Evolutionary conservation across 2,113 vertebrate genomes (phyloP), one percentile per base, ranked within the genome.

Genomic region (Lampris megalopsis): DNA sequence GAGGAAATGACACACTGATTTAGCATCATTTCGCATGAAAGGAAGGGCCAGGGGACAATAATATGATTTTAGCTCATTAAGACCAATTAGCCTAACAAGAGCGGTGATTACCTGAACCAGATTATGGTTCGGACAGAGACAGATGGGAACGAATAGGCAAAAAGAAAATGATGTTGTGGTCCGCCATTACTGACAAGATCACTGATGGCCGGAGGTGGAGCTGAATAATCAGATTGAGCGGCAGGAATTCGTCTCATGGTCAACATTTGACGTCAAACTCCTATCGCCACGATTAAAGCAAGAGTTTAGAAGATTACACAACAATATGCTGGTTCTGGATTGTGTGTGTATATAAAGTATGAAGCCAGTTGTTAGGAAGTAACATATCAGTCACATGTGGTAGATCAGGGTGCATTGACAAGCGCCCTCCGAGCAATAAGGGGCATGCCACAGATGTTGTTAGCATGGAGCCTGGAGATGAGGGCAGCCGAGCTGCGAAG

Each of bases 381-480:
- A 1, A 6, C 54, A 49, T 38, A 9, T 11, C 3, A 73, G 85
- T 82, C 82, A 59, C 87, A 89, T 83, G 77, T 86, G 87, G 63
- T 80, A 61, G n/a, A 24, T 77, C 48, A 38, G 41, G 38, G 62
- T 42, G 63, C 35, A 38, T 59, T 35, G 54, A 84, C 71, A 7
- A 53, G 9, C 10, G 24, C 77, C 71, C 7, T 9, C 65, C 65
- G 75, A 82, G 81, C 62, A 74, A 62, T 56, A 1, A 36, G 80
- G 24, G 61, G 71, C 69, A 75, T 71, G 72, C 37, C 83, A 79
- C 87, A 88, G 89, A 90, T 89, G 89, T 79, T 90, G 70, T 58
- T 57, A 70, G 80, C 2, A 4, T 56, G 53, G 67, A 56, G 77
- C 77, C 70, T 0, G 13, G 36, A 77, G 81, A 79, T 63, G 49